These are phyloP conservation scores for Synergus laeviventris DNA, from an alignment of 2,888 invertebrate species.

Conservation along the genomic window DNA sequence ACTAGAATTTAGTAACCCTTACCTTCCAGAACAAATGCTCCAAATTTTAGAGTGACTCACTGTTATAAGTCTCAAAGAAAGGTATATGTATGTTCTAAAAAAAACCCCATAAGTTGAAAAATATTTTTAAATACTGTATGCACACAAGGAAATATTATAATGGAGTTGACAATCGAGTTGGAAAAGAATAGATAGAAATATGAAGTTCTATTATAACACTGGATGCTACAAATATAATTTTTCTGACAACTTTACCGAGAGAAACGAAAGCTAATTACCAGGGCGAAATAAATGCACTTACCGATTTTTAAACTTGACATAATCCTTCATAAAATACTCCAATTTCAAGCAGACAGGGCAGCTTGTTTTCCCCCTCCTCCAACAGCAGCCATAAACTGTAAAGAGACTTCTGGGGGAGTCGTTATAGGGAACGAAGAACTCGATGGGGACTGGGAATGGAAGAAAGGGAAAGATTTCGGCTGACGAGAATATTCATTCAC, in stretches of 20 bases:
- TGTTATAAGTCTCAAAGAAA: neutral
- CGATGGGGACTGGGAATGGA: conserved; percentile 49
- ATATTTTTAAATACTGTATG: neutral
- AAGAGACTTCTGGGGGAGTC: conserved; percentile 56
- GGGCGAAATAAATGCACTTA: conserved; percentile 67
- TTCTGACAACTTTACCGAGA: neutral
- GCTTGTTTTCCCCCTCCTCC: conserved; percentile 72
- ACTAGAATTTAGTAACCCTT: neutral
- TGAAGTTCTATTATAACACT: neutral
- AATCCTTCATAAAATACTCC: conserved; percentile 76
- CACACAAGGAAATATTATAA: conserved; percentile 42
- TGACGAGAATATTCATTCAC: conserved; percentile 63
- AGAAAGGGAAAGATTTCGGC: conserved; percentile 59
- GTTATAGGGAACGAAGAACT: conserved; percentile 45
- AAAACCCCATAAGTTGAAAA: neutral
- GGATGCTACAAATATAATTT: conserved; percentile 14
- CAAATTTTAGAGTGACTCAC: neutral
- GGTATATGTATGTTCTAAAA: neutral
- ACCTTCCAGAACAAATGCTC: neutral
- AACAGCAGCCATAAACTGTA: conserved; percentile 67
- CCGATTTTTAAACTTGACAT: conserved; percentile 82
- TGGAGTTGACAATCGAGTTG: conserved; percentile 41
- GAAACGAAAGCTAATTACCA: neutral
- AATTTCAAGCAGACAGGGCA: conserved; percentile 62
- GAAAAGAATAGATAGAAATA: conserved; percentile 2